Percentiles rank a stretch among this genome's conserved stretches.
Evolutionary conservation across 2,113 vertebrate genomes (phyloP).

Genomic region (Paralichthys olivaceus): DNA sequence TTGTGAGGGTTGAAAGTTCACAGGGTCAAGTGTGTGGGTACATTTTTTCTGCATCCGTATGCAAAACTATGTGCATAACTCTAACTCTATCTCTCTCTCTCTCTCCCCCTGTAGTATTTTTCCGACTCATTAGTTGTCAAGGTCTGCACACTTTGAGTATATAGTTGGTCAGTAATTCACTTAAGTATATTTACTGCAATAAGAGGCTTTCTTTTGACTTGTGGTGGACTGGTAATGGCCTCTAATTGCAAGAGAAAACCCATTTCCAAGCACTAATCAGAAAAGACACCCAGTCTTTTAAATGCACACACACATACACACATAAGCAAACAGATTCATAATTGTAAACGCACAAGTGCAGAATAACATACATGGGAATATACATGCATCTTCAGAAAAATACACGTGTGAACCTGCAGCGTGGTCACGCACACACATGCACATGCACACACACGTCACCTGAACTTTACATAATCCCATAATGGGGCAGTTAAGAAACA

Average conservation of each 20-base stretch:
- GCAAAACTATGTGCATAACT: slow-evolving; percentile 21
- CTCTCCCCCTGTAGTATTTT: slow-evolving; percentile 44
- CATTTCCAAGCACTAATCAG: slow-evolving; percentile 53
- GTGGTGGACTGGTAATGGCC: slow-evolving; percentile 64
- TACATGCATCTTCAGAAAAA: neutral
- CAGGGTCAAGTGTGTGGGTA: slow-evolving; percentile 66
- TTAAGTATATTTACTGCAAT: slow-evolving; percentile 63
- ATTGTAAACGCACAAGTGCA: slow-evolving; percentile 32
- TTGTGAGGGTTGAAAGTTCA: slow-evolving; percentile 80
- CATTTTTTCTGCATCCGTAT: slow-evolving; percentile 26
- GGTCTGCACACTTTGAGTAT: slow-evolving; percentile 54
- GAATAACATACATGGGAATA: slow-evolving; percentile 5
- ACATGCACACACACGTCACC: slow-evolving; percentile 8
- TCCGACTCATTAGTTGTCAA: slow-evolving; percentile 73
- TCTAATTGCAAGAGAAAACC: slow-evolving; percentile 68
- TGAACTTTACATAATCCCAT: slow-evolving; percentile 41
- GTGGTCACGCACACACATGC: slow-evolving; percentile 7
- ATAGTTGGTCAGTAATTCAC: slow-evolving; percentile 66
- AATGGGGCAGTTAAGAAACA: slow-evolving; percentile 54
- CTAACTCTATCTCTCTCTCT: neutral
- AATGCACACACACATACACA: slow-evolving; percentile 7
- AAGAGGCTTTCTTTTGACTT: slow-evolving; percentile 60
- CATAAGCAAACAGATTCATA: slow-evolving; percentile 25
- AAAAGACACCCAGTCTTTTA: slow-evolving; percentile 35
- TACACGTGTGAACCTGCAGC: neutral